Evolutionary conservation across 2,113 vertebrate species (phyloP).

Genomic region (Scartelaos histophorus): DNA sequence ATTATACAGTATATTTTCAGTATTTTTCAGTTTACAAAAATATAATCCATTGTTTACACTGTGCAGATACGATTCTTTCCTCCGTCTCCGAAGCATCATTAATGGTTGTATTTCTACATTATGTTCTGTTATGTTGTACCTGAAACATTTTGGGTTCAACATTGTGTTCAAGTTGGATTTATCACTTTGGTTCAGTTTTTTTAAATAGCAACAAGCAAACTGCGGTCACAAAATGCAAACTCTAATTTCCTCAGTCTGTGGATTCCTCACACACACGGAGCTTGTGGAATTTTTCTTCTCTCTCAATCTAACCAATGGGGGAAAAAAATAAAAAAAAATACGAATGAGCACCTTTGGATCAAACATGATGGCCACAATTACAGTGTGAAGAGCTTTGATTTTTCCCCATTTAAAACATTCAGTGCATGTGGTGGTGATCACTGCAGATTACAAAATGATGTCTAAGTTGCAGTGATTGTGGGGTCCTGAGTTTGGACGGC

Average conservation of each 20-base stretch:
- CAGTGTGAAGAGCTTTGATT: slow-evolving; percentile 18
- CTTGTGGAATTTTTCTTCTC: not conserved
- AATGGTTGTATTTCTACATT: too few relatives aligned
- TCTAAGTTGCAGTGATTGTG: too few relatives aligned
- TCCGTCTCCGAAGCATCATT: too few relatives aligned
- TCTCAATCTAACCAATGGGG: slow-evolving; percentile 39
- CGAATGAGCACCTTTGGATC: slow-evolving; percentile 13
- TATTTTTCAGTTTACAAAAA: too few relatives aligned
- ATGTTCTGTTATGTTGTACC: not conserved
- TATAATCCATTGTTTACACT: too few relatives aligned
- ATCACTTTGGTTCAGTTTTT: not conserved
- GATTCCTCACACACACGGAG: slow-evolving; percentile 26
- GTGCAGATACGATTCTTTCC: too few relatives aligned
- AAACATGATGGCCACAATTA: slow-evolving; percentile 29
- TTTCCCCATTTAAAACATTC: not conserved
- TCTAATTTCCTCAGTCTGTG: not conserved
- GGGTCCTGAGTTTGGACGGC: too few relatives aligned
- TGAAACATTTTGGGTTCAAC: not conserved
- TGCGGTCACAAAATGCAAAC: slow-evolving; percentile 7
- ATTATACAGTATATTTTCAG: too few relatives aligned
- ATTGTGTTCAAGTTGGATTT: not conserved
- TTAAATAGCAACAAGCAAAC: not conserved
- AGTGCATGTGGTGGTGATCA: not conserved
- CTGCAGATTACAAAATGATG: not conserved
- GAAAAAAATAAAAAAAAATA: slow-evolving; percentile 12